phyloP scores from a whole-genome alignment of 2,113 vertebrate genomes.

The Ascaphus truei region DNA sequence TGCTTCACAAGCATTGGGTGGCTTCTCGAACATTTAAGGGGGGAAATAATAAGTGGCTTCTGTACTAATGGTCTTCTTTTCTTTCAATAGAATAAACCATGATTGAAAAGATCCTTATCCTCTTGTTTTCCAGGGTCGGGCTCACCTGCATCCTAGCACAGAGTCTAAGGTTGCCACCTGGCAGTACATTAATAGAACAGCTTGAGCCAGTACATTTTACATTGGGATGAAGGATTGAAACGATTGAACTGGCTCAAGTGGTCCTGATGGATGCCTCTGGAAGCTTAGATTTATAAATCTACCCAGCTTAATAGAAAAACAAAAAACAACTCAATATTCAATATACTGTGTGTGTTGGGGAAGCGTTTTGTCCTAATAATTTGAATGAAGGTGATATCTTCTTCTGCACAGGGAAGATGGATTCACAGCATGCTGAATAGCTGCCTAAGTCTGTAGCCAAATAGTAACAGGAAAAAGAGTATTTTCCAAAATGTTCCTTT shows the following conservation, averaged over 20 bases:
- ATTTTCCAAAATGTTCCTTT: no score
- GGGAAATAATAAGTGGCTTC: not conserved
- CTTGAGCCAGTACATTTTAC: slow-evolving; percentile 6
- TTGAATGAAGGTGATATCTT: no score
- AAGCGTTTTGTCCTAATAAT: no score
- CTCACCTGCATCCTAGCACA: slow-evolving; percentile 7
- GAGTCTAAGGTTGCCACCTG: slow-evolving; percentile 27
- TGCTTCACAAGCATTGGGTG: no score
- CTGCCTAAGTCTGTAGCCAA: no score
- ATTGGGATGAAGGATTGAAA: not conserved
- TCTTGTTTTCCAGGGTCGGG: slow-evolving; percentile 7
- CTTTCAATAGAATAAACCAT: slow-evolving; percentile 19
- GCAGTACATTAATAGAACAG: slow-evolving; percentile 19
- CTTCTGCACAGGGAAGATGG: no score
- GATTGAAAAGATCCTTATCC: slow-evolving; percentile 29
- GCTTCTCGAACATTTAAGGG: no score
- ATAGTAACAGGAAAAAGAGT: no score
- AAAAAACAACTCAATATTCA: no score
- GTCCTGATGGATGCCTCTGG: not conserved
- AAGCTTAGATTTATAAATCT: slow-evolving; percentile 1
- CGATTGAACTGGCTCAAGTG: slow-evolving; percentile 4
- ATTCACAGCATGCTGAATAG: no score
- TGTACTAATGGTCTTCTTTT: not conserved
- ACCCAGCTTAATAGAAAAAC: no score
- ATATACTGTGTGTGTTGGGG: no score